These are phyloP conservation scores for Pharmacophagus antenor DNA, from an alignment of 2,888 invertebrate genomes.

Conservation along the genomic window DNA sequence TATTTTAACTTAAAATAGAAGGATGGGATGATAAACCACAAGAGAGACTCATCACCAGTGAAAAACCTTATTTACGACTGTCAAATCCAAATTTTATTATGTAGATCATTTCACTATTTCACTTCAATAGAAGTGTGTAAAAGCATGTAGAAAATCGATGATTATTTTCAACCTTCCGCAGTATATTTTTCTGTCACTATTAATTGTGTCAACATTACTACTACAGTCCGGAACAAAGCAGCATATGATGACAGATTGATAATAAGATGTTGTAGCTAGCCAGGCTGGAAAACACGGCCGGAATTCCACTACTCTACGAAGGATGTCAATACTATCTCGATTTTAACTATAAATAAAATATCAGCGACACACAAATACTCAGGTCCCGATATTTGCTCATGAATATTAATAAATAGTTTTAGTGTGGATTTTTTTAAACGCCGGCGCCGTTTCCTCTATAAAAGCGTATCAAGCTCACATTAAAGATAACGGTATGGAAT, in stretches of 20 bases:
- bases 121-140: no score
- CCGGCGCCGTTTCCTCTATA: slow-evolving; percentile 26
- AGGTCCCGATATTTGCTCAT: slow-evolving; percentile 19
- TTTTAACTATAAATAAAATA: slow-evolving; percentile 5
- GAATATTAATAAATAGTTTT: slow-evolving; percentile 13
- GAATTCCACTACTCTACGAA: no score
- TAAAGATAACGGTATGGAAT: slow-evolving; percentile 9
- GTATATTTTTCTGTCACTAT: background rate
- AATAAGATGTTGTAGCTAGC: no score
- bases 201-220: background rate
- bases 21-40: background rate
- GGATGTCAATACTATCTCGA: background rate
- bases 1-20: no score
- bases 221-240: no score
- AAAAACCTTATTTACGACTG: no score
- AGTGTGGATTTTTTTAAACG: slow-evolving; percentile 11
- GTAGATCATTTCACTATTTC: no score
- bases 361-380: background rate
- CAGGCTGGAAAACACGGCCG: no score
- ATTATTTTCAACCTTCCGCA: background rate
- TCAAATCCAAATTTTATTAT: no score
- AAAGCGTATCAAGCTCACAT: slow-evolving; percentile 14
- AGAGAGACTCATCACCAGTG: no score
- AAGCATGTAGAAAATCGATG: no score
- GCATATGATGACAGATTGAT: no score